Evolutionary conservation across 1,140 invertebrate genomes (phyloP).

Genomic region (Potamilus streckersoni): DNA sequence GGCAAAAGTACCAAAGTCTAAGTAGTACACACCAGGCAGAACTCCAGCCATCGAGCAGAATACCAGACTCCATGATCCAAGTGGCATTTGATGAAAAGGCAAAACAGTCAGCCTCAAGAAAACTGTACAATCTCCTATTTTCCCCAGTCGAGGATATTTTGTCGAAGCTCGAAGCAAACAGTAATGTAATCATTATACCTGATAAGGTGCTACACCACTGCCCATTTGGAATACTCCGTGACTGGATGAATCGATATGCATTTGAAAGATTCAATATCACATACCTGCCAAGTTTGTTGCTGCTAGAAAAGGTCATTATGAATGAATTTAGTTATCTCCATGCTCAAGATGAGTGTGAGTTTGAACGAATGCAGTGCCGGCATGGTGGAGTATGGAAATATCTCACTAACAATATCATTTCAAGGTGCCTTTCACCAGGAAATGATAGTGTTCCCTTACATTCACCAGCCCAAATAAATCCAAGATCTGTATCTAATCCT

Average conservation of each 20-base stretch:
- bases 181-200: constrained; percentile 57
- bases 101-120: constrained; percentile 36
- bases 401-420: constrained; percentile 25
- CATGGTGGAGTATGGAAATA: constrained; percentile 41
- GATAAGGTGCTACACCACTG: constrained; percentile 58
- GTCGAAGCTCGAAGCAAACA: constrained; percentile 41
- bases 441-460: constrained; percentile 13
- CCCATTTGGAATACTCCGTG: constrained; percentile 55
- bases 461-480: constrained; percentile 20
- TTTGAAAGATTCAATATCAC: constrained; percentile 51
- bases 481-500: constrained; percentile 52
- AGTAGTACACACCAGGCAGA: background rate
- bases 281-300: constrained; percentile 51
- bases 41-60: no score
- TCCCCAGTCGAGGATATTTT: constrained; percentile 60
- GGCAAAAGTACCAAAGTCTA: constrained; percentile 41
- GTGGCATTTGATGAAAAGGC: constrained; percentile 2
- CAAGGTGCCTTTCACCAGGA: constrained; percentile 19
- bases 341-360: constrained; percentile 52
- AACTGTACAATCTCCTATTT: constrained; percentile 56
- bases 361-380: constrained; percentile 44
- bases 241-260: constrained; percentile 38
- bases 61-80: no score
- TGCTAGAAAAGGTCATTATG: constrained; percentile 51
- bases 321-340: constrained; percentile 54